Base-by-base conservation (phyloP, 2,888 invertebrate genomes). In the Luperina testacea region DNA sequence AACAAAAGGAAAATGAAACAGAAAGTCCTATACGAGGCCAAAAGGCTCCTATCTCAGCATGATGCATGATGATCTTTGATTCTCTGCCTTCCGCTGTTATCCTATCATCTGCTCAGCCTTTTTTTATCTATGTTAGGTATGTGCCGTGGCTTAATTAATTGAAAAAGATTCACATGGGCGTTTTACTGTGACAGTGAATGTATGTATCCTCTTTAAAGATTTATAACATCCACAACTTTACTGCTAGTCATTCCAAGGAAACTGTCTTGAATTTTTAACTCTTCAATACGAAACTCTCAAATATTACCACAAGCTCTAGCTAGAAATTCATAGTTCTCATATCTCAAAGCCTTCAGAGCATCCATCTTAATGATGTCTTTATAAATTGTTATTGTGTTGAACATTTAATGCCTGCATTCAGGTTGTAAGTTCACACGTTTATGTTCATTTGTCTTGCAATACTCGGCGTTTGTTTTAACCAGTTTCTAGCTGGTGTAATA, bases 361-460 rank as follows among this genome's bases (percentile, higher is more conserved):
- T 75, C 51, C 17, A 72, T 77, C 38, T 38, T 63, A 70, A 70
- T 65, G 8, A 42, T 78, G 65, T 57, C 51, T 72, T 71, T 53
- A 24, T 69, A 59, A 57, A 73, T 45, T 42, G 27, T 80, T 65
- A 70, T 80, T 65, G 74, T 80, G 59, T 68, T 81, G 45, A 67
- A 72, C 59, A 53, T 75, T 77, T 53, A 80, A 51, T 61, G 63
- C 67, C 42, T 72, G 48, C 51, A 80, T 64, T 68, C 71, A 63
- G 61, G 61, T 67, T 70, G 45, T 73, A 59, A 80, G 69, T 82
- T 83, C 82, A 77, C 83, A 83, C 59, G 72, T 75, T 71, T 85
- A 69, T 69, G 53, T 17, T 67, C 75, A 81, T 75, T 72, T 69
- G 71, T 85, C 63, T 85, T 69, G 68, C 53, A 81, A 69, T 64